These are phyloP conservation scores for Illadopsis cleaveri DNA, from an alignment of 2,113 vertebrate genomes.

Conservation along the genomic window DNA sequence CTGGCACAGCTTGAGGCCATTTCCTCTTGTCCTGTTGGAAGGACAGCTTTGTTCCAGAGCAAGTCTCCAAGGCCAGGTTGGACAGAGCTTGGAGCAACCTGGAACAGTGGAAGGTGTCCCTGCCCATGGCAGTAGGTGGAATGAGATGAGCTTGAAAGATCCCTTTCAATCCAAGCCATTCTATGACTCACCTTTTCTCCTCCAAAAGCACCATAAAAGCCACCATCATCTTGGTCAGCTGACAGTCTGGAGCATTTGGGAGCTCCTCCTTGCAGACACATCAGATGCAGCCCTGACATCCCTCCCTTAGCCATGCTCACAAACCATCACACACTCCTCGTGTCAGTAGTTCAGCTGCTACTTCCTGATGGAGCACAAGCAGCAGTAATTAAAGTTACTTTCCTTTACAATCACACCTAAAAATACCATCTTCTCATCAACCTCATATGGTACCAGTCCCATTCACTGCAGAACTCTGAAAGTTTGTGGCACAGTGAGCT, in stretches of 20 bases:
- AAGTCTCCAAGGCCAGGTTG: background rate
- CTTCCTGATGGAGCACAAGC: background rate
- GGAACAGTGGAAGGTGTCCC: background rate
- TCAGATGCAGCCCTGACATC: background rate
- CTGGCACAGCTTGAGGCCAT: background rate
- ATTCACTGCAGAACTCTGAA: background rate
- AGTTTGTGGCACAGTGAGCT: background rate
- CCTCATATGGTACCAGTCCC: background rate
- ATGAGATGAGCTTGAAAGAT: background rate
- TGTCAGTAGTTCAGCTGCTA: background rate
- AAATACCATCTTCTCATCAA: background rate
- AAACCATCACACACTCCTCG: background rate
- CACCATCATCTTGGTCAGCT: background rate
- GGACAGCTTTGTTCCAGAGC: background rate
- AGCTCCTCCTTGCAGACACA: background rate
- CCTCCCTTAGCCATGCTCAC: fast-evolving
- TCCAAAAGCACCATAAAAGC: background rate
- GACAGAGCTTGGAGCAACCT: background rate
- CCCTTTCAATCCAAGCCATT: background rate
- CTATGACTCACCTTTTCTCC: background rate
- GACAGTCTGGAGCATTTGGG: background rate
- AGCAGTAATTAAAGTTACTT: background rate
- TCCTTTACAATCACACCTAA: background rate
- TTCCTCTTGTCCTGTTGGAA: background rate
- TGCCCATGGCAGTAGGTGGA: background rate